A percentile compares a stretch with the other conserved stretches of the same genome.
phyloP scores from a whole-genome alignment of 2,113 vertebrate species.

The Naja naja region DNA sequence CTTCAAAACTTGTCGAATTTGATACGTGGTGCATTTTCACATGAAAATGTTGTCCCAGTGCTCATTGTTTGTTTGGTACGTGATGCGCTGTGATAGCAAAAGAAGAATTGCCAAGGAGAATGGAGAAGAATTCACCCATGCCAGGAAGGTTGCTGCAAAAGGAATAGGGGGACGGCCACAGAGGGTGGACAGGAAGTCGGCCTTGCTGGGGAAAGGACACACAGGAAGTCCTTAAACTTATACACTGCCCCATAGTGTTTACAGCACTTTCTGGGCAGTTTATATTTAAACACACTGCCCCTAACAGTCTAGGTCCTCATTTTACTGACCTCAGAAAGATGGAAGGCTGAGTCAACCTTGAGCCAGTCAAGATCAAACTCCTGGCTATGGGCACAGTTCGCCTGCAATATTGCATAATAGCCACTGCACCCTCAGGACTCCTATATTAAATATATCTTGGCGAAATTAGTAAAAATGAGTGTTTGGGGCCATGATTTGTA shows the following conservation, averaged over 20 bases:
- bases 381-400: neutral
- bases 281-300: neutral
- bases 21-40: neutral
- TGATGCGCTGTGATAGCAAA: neutral
- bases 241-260: neutral
- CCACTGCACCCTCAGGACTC: neutral
- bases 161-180: too few species aligned
- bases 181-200: too few species aligned
- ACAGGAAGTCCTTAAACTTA: neutral
- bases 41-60: neutral
- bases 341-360: neutral
- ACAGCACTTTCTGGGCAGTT: neutral
- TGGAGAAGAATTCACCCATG: neutral
- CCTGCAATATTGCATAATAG: neutral
- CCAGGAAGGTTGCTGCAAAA: neutral
- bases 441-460: conserved; percentile 51
- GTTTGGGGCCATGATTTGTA: neutral
- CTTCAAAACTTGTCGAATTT: neutral
- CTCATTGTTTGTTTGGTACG: neutral
- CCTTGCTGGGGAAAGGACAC: neutral
- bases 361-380: neutral
- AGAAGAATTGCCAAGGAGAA: neutral
- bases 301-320: neutral
- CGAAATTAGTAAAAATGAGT: neutral
- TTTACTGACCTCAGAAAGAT: neutral